These are phyloP conservation scores for Achlya flavicornis DNA, from an alignment of 2,888 invertebrate genomes.

Conservation along the genomic window DNA sequence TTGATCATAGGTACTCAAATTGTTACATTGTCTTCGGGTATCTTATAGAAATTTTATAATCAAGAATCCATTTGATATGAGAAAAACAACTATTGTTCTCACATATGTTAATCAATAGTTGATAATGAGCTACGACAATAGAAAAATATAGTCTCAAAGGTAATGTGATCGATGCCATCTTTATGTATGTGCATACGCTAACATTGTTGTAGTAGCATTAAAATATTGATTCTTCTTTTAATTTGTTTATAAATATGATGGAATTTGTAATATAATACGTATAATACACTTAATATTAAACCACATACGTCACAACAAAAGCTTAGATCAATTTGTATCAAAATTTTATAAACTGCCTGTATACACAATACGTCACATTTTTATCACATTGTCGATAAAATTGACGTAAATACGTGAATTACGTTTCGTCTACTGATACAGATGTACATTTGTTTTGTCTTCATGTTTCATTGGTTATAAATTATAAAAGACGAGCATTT, in stretches of 20 bases:
- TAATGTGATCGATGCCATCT: neutral
- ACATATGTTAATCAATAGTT: neutral
- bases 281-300: neutral
- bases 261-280: too few species aligned
- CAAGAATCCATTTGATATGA: neutral
- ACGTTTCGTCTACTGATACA: conserved; percentile 4
- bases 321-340: neutral
- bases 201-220: neutral
- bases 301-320: neutral
- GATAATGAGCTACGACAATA: neutral
- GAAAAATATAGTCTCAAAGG: neutral
- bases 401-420: neutral
- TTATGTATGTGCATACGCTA: neutral
- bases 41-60: neutral
- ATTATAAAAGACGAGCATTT: neutral
- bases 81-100: neutral
- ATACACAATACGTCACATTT: neutral
- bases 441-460: neutral
- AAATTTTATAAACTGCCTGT: too few species aligned
- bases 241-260: too few species aligned
- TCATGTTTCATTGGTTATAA: neutral
- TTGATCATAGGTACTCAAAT: neutral
- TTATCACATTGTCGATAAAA: conserved; percentile 8
- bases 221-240: neutral
- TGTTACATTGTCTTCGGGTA: neutral